These are phyloP conservation scores for Glareola pratincola DNA, from an alignment of 2,113 vertebrate species.

Conservation along the genomic window DNA sequence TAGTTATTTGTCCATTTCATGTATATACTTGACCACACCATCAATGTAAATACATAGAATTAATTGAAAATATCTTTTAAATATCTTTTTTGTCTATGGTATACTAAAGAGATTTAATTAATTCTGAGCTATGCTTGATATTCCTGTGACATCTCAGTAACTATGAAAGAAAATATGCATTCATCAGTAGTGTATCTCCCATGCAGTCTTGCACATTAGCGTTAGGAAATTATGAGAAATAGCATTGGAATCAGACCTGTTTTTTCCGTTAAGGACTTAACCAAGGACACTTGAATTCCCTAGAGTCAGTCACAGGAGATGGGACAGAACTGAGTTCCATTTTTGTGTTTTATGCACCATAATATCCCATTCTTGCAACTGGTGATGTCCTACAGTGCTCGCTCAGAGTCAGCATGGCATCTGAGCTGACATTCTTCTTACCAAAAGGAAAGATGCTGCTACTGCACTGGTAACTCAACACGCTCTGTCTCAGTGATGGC, in stretches of 20 bases:
- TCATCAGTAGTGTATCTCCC: neutral
- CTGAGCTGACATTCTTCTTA: neutral
- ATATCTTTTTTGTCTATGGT: slow-evolving; percentile 51
- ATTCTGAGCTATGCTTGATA: slow-evolving; percentile 49
- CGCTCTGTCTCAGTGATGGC: neutral
- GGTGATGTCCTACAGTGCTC: neutral
- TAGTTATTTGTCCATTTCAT: neutral
- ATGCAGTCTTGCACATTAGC: neutral
- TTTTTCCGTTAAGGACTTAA: neutral
- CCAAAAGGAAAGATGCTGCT: neutral
- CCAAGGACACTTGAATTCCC: neutral
- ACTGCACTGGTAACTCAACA: neutral
- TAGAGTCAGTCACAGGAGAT: neutral
- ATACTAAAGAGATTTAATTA: slow-evolving; percentile 39
- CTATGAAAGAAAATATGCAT: neutral
- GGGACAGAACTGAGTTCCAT: neutral
- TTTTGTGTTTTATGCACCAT: neutral
- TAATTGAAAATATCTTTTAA: slow-evolving; percentile 45
- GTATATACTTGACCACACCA: slow-evolving; percentile 32
- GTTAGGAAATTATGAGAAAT: neutral
- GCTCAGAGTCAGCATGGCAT: neutral
- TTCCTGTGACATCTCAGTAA: slow-evolving; percentile 44
- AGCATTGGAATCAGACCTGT: neutral
- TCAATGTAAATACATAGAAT: slow-evolving; percentile 50
- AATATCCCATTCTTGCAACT: neutral